Evolutionary conservation across 2,113 vertebrate genomes (phyloP), one percentile per base, ranked within the genome.

Genomic region (Ptilonorhynchus violaceus): DNA sequence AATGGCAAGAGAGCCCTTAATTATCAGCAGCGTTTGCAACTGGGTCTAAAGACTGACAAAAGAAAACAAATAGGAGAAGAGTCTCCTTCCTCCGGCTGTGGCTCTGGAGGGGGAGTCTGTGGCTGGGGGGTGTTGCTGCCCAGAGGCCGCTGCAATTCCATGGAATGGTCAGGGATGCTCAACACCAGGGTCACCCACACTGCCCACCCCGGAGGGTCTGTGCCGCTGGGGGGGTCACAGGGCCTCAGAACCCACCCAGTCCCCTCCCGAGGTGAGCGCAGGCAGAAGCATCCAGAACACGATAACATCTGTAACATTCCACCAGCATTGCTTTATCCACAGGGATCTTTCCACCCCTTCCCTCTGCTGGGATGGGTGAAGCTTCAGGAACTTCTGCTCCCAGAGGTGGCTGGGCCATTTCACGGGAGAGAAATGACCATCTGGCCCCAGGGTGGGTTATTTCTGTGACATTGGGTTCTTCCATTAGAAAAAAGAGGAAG

Each of bases 181-280:
- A 22, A 16, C 30, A 13, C 16, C n/a, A n/a, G 0, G 4, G 30
- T 27, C 58, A 37, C 18, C 33, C 41, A 16, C 23, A 4, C 4
- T 35, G 67, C n/a, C 50, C 85, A 21, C 8, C 20, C 27, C 2
- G 24, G 23, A 50, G 50, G 28, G 49, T 39, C 60, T 3, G 5
- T 80, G 81, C 72, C 80, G 47, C 63, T 62, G 68, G 31, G 13
- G 47, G 33, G 3, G 3, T 47, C 66, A 28, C 58, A 8, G 3
- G 14, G 22, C n/a, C 49, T 27, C 63, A 44, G 25, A 78, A 46
- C n/a, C 41, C 49, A 50, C 20, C 28, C 39, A 22, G 15, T 10
- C 23, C 49, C 21, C 15, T 60, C 30, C 47, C 0, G 0, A 44
- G 24, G 5, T 15, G 16, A 21, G 9, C 27, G 28, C 1, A 6